A percentile compares a stretch with the other conserved stretches of the same genome.
These are phyloP conservation scores for Blastobasis adustella DNA, from an alignment of 2,888 invertebrate genomes.

Conservation along the genomic window DNA sequence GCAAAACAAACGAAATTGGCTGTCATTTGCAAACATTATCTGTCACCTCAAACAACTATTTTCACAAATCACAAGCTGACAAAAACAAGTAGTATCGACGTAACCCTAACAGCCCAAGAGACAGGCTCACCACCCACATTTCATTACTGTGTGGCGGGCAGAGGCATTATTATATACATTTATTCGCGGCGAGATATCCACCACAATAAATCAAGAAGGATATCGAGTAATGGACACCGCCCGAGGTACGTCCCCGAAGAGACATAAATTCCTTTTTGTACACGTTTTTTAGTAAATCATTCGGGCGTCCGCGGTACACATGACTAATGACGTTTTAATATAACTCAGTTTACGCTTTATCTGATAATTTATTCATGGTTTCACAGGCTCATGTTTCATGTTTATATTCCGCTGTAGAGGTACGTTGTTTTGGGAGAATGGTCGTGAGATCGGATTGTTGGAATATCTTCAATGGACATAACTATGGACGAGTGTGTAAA, in stretches of 20 bases:
- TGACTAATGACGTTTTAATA: constrained; percentile 41
- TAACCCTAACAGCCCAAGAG: too few species aligned
- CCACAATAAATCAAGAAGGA: constrained; percentile 67
- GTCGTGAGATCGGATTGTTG: too few species aligned
- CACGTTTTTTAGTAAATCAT: constrained; percentile 59
- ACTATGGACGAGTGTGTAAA: not conserved
- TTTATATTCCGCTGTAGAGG: too few species aligned
- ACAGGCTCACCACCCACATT: constrained; percentile 38
- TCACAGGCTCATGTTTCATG: not conserved
- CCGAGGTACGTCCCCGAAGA: constrained; percentile 49
- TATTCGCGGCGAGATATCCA: constrained; percentile 48
- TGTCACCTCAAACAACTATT: too few species aligned
- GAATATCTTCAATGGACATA: too few species aligned
- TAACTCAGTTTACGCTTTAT: constrained; percentile 14
- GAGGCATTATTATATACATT: constrained; percentile 44
- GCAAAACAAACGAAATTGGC: too few species aligned
- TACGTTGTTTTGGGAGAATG: too few species aligned
- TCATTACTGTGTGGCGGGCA: constrained; percentile 38
- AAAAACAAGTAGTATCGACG: too few species aligned
- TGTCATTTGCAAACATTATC: too few species aligned
- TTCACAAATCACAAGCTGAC: too few species aligned
- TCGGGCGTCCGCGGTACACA: constrained; percentile 16
- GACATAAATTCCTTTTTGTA: constrained; percentile 64
- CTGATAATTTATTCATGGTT: not conserved
- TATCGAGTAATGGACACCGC: constrained; percentile 67